Percentiles rank a stretch among this genome's conserved stretches.
Evolutionary conservation across 2,797 vertebrate genomes (phyloP).

Genomic region (Triplophysa bombifrons): DNA sequence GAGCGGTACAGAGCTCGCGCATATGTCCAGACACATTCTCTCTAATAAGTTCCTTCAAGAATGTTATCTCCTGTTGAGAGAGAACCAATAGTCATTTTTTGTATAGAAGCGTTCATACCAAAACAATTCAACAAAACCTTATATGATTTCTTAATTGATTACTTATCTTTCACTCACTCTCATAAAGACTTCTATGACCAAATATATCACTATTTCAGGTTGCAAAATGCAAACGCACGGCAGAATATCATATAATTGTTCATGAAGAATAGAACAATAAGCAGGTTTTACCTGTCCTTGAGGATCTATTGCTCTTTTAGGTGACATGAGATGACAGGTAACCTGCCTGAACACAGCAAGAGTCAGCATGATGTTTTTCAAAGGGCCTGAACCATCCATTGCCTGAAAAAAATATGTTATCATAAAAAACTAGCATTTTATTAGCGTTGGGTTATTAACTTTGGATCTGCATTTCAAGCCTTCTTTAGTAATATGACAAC

Average conservation of each 20-base stretch:
- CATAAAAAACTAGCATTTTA: too few species aligned
- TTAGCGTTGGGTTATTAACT: too few species aligned
- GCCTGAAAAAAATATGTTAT: constrained; percentile 41
- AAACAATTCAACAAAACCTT: too few species aligned
- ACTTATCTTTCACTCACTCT: not conserved
- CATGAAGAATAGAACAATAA: too few species aligned
- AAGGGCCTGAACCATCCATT: constrained; percentile 30
- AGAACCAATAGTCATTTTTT: not conserved
- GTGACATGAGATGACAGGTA: constrained; percentile 63
- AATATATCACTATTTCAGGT: not conserved
- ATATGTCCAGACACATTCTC: constrained; percentile 29
- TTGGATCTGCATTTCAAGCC: not conserved
- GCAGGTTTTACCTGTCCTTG: constrained; percentile 56
- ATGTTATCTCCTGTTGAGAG: constrained; percentile 56
- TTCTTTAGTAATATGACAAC: not conserved
- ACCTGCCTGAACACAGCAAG: constrained; percentile 73
- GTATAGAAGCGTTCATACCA: not conserved
- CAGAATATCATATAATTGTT: too few species aligned
- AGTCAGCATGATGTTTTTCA: constrained; percentile 55
- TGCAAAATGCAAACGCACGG: not conserved
- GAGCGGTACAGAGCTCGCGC: constrained; percentile 64
- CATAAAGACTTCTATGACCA: not conserved
- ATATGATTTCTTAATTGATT: too few species aligned
- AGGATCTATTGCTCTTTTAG: constrained; percentile 45
- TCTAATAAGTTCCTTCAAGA: constrained; percentile 58